These are phyloP conservation scores for Leptura quadrifasciata DNA, from an alignment of 2,888 invertebrate genomes.

Conservation along the genomic window DNA sequence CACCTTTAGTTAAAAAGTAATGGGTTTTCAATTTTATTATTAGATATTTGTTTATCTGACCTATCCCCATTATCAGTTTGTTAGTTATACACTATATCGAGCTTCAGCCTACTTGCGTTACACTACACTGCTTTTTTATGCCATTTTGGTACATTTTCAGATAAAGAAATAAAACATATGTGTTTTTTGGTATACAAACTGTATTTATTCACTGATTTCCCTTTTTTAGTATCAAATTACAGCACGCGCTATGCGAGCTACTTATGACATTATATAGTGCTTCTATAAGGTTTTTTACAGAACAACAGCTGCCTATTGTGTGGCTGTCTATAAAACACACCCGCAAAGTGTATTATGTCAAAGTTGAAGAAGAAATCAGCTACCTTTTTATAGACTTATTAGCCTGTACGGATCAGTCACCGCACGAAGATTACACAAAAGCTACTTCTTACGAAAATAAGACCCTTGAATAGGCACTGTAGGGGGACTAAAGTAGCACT, in stretches of 20 bases:
- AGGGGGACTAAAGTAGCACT: neutral
- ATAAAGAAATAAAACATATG: too few species aligned
- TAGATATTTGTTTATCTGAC: too few species aligned
- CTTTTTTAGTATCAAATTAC: constrained; percentile 42
- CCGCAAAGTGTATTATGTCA: constrained; percentile 44
- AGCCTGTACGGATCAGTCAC: constrained; percentile 51
- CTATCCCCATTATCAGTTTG: too few species aligned
- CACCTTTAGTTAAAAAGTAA: too few species aligned
- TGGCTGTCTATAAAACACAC: constrained; percentile 48
- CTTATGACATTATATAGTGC: constrained; percentile 5
- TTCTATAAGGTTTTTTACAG: constrained; percentile 32
- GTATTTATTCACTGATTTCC: neutral
- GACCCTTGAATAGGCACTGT: neutral
- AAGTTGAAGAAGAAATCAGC: constrained; percentile 49
- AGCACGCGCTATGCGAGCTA: constrained; percentile 42
- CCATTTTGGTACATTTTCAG: too few species aligned
- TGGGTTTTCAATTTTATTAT: too few species aligned
- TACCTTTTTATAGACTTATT: constrained; percentile 59
- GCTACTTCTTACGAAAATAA: constrained; percentile 30
- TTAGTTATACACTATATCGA: too few species aligned
- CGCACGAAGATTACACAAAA: constrained; percentile 33
- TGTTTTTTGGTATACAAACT: too few species aligned
- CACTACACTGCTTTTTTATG: too few species aligned
- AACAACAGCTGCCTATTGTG: constrained; percentile 53
- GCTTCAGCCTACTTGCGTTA: too few species aligned